Base-by-base conservation (phyloP, 2,797 vertebrate species). In the Tapirus indicus region DNA sequence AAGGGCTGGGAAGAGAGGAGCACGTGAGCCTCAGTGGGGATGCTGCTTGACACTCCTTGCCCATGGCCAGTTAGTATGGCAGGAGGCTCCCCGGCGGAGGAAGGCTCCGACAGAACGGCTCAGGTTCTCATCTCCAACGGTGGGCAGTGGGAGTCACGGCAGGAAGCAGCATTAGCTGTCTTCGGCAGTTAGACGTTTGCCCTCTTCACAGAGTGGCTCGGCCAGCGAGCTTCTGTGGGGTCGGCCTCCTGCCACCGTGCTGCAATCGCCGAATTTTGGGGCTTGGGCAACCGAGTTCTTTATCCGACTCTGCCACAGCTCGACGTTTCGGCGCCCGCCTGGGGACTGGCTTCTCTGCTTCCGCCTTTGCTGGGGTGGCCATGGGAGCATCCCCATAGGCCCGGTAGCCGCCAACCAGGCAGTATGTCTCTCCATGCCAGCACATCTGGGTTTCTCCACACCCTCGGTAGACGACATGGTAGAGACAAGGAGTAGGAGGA, bases 401-500 rank as follows among this genome's bases (percentile, higher is more conserved):
- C 18, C 35, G 52, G 84, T 80, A 94, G 52, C 89, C 84, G 8
- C 97, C 79, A 17, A 85, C 41, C 54, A 97, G 89, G 83, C 90
- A 95, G 94, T 84, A 84, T 5, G 97, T 95, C 85, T 98, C 96
- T 29, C 96, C 96, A 16, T 95, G 96, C 95, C 97, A 91, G 82
- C 91, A 8, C 64, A 88, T 27, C 86, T 89, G 95, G 16, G 27
- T 79, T 58, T 95, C 83, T 32, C 94, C 71, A 44, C 11, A 80
- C 1, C 75, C 71, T 77, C 6, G 54, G 79, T 93, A 96, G 96
- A 96, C 58, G 64, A 97, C 58, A 11, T 90, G 94, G 75, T 80
- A 95, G 87, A 94, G 72, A 10, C 54, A 25, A 10, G 64, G 92
- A 44, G 44, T 80, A 14, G 93, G 85, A 56, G 16, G 29, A 29